Evolutionary conservation across 2,113 vertebrate genomes (phyloP), one percentile per base, ranked within the genome.

Genomic region (Dicerorhinus sumatrensis): DNA sequence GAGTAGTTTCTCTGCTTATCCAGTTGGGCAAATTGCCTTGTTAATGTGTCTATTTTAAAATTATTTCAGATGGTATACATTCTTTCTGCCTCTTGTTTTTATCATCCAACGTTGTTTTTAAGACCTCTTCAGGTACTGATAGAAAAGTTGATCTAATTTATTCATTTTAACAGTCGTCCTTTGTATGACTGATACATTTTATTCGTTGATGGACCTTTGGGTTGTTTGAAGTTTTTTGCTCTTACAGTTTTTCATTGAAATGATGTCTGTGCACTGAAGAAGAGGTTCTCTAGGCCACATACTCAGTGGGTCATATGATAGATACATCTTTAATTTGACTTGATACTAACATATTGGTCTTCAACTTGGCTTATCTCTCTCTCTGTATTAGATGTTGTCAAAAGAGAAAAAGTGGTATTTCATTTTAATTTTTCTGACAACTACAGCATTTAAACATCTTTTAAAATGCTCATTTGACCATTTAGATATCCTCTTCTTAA

Each of bases 51-150:
- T 94, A 42, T 91, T 94, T 77, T 83, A 36, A 70, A 82, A 63
- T 36, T 75, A 25, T 63, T 60, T n/a, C 58, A 62, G 72, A 86
- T 86, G 65, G 36, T 51, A 25, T 84, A 36, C 58, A 14, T 72
- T 89, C 60, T 86, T 93, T 94, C 60, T 81, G 13, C 23, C 18
- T 67, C 33, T 93, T 89, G 48, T 23, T 92, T 86, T 87, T 62
- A 63, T 58, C 69, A 69, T 58, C 33, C 27, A 88, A 9, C 62
- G 48, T 85, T 97, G 25, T 93, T 89, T 89, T 79, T 42, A 89
- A 80, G 90, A 67, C 65, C 48, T 80, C 58, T 60, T 56, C 21
- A 93, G 79, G 69, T 83, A 70, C n/a, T 48, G 75, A 62, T 76
- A 76, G 54, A 85, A 85, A 70, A 80, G 4, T 56, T 79, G 31